Evolutionary conservation across 2,888 invertebrate genomes (phyloP).

Genomic region (Lysandra bellargus): DNA sequence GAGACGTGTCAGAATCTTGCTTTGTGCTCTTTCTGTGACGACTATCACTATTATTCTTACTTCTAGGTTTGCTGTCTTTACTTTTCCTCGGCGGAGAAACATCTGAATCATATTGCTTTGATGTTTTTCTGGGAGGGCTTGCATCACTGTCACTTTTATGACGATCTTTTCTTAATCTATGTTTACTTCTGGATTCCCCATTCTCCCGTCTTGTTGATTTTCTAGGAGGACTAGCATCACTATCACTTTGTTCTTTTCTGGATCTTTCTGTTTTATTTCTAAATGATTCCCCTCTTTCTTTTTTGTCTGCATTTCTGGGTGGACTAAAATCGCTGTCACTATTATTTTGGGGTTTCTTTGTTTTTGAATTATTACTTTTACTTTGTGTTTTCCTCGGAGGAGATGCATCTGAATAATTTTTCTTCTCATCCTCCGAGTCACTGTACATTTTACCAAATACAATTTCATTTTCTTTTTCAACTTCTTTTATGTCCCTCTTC

Average conservation of each 20-base stretch:
- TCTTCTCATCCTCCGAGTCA: conserved; percentile 69
- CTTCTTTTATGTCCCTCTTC: conserved; percentile 59
- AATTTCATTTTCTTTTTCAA: conserved; percentile 68
- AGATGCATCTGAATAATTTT: conserved; percentile 55
- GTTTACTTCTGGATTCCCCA: conserved; percentile 21
- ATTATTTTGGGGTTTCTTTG: conserved; percentile 33
- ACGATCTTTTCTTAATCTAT: conserved; percentile 34
- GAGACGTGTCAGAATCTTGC: conserved; percentile 47
- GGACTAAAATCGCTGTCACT: conserved; percentile 68
- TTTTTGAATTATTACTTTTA: conserved; percentile 32
- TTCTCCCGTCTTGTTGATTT: conserved; percentile 37
- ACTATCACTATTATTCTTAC: conserved; percentile 24
- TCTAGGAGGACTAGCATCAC: conserved; percentile 67
- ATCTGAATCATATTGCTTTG: conserved; percentile 31
- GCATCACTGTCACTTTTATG: conserved; percentile 24
- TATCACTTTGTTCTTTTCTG: conserved; percentile 48
- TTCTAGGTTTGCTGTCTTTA: conserved; percentile 18
- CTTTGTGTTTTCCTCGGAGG: conserved; percentile 44
- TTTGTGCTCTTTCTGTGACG: conserved; percentile 34
- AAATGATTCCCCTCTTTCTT: conserved; percentile 14
- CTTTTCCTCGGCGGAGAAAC: conserved; percentile 17
- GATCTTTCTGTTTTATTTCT: conserved; percentile 25
- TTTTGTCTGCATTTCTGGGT: conserved; percentile 49
- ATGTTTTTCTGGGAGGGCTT: conserved; percentile 29
- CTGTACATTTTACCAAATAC: conserved; percentile 77